Evolutionary conservation across 2,797 vertebrate species (phyloP), one percentile per base, ranked within the genome.

Genomic region (Ciconia nigra): DNA sequence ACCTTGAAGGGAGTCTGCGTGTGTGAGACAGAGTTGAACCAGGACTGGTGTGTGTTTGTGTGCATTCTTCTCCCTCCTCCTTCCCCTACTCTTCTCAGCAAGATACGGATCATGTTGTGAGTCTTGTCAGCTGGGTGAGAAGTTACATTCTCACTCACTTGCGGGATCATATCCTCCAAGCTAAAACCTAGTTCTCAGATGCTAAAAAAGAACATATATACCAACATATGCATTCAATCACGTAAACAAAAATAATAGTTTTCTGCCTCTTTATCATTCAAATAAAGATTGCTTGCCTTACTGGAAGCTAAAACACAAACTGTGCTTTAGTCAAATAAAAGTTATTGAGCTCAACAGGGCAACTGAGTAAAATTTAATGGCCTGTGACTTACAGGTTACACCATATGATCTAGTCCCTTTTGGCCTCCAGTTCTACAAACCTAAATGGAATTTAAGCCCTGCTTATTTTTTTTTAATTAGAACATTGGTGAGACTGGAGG

Each of bases 301-400:
- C 47, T 87, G 71, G 66, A 92, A 83, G 52, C 87, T 63, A 92
- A 80, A 94, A 72, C n/a, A 85, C 47, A 82, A 95, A 63, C 62
- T n/a, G 39, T 51, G 47, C 28, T 89, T 87, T 54, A 83, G 84
- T 61, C 83, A 91, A 92, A 95, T 94, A 87, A 92, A 96, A 91
- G 62, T 96, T 95, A 93, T 51, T 92, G 69, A 94, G 89, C 95
- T 94, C 91, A 81, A 91, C 65, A 96, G 81, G 74, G 85, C 87
- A 83, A 81, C 89, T 72, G 61, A 88, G 65, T 95, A 93, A 95
- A 95, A 95, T 95, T 93, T 96, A 96, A 95, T 67, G 55, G 76
- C 72, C 91, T 92, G 85, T 95, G 77, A 94, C 76, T 94, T 96
- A 83, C 76, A 88, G 84, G 93, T 93, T 93, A 47, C 72, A 74